Base-by-base conservation (phyloP, 2,113 vertebrate species). In the Nanger granti region DNA sequence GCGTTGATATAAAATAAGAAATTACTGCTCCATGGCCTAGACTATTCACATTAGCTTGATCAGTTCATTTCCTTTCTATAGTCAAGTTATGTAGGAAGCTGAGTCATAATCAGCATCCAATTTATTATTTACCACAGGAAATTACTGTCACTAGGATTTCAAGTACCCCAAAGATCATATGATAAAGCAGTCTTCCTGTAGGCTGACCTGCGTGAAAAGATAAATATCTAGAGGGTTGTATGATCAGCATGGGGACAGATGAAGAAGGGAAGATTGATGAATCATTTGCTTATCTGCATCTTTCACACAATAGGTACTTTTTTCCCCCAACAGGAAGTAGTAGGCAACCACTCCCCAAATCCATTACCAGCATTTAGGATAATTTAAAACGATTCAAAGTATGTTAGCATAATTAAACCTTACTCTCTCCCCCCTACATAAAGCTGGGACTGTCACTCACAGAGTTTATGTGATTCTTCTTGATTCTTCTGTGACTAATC, bases 91-190 rank as follows among this genome's bases (percentile, higher is more conserved):
- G 49, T 60, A 80, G 37, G 87, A 95, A 87, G 37, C 41, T 92
- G 60, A 93, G 76, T 87, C 60, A 52, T 87, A 55, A 76, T 91
- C 29, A 66, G 31, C 15, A 37, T 87, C 49, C 0, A 80, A 79
- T 93, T 94, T 95, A 97, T 91, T 96, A 92, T 93, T 95, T 69
- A 73, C 86, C 89, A 85, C 37, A 90, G 79, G 79, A 95, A 93
- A 95, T 96, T 62, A 92, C 49, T 90, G 26, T 80, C 76, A 79
- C 29, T 9, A 5, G 55, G 41, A 89, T 93, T 95, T 93, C 93
- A 97, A 73, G 15, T 73, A 41, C 54, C n/a, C 76, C n/a, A 47
- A 94, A 85, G 20, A 94, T 60, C 31, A 24, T 14, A 84, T 17
- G 55, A 83, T 83, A 83, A 93, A 87, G 26, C 59, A 64, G 4